Conservation (phyloP, 2,113 vertebrate species). For the Petrocephalus microphthalmus region DNA sequence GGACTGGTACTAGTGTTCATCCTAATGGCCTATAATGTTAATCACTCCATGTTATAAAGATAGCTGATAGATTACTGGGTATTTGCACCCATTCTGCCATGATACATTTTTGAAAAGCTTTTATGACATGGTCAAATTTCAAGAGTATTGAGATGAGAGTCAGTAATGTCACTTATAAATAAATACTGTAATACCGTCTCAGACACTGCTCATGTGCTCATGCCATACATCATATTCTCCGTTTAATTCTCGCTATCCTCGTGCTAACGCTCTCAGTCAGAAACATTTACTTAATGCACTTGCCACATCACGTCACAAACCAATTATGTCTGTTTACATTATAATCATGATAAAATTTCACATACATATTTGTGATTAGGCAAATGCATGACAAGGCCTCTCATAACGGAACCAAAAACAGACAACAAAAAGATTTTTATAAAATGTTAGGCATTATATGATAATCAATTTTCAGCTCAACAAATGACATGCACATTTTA, state of each 20-base stretch:
- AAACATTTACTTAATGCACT: not conserved
- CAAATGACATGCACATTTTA: not conserved
- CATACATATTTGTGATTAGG: not conserved
- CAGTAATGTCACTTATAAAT: slow-evolving; percentile 22
- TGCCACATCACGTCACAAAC: not conserved
- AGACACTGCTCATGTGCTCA: slow-evolving; percentile 3
- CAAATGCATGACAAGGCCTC: not conserved
- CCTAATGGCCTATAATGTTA: not conserved
- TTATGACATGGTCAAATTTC: not conserved
- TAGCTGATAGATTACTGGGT: not conserved
- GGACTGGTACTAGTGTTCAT: not conserved
- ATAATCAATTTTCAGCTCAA: not conserved
- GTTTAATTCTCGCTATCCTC: not conserved
- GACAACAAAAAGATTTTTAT: not conserved
- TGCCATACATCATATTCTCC: not conserved
- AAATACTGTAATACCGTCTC: slow-evolving; percentile 20
- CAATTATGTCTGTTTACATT: not conserved
- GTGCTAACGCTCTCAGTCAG: not conserved
- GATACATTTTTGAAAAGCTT: slow-evolving; percentile 2
- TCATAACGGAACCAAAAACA: not conserved
- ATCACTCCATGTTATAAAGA: not conserved
- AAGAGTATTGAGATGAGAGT: not conserved
- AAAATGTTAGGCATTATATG: not conserved
- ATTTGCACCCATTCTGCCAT: not conserved
- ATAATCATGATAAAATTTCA: not conserved